Base-by-base conservation (phyloP, 2,888 invertebrate genomes). In the Ormyrus nitidulus region DNA sequence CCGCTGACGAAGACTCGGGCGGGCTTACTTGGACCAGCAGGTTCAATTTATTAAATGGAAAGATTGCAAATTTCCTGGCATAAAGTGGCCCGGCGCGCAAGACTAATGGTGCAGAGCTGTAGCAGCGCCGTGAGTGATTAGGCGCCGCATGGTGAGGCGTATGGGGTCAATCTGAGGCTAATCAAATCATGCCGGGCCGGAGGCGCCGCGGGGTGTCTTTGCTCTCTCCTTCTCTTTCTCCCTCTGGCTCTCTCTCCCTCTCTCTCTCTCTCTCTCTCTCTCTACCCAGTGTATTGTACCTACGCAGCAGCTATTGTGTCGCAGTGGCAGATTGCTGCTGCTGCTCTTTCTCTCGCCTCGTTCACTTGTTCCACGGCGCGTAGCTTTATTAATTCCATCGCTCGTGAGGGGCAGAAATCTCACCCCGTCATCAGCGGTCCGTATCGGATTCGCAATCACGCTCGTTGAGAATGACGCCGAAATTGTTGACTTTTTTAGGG, bases 131-230 rank as follows among this genome's bases (percentile, higher is more conserved):
- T 85, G 86, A 87, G 87, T 86, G 87, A 87, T 86, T 87, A 87
- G 86, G 84, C 85, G 83, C 84, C 84, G 85, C 85, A 84, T 85
- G 85, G 85, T 84, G 83, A 79, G 74, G 84, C 85, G 83, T 84
- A 85, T 86, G 87, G 90, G 90, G 90, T 90, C 90, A 90, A 90
- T 90, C 90, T 90, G 90, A 90, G 90, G 90, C 90, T 90, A 90
- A 90, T 90, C 90, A 89, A 90, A 90, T 90, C 88, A 90, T 90
- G 88, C 88, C 87, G 87, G 87, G 85, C 80, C 79, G 82, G 81
- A 79, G 82, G 79, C 85, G 82, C 86, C 82, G 81, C 84, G 84
- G 85, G 85, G 85, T 82, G 85, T 81, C 84, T 19, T 19, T 19
- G 19, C 19, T 19, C 19, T 82, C 79, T 78, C 81, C 49, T 53